These are phyloP conservation scores for Salmo trutta DNA, from an alignment of 2,797 vertebrate genomes.

Conservation along the genomic window DNA sequence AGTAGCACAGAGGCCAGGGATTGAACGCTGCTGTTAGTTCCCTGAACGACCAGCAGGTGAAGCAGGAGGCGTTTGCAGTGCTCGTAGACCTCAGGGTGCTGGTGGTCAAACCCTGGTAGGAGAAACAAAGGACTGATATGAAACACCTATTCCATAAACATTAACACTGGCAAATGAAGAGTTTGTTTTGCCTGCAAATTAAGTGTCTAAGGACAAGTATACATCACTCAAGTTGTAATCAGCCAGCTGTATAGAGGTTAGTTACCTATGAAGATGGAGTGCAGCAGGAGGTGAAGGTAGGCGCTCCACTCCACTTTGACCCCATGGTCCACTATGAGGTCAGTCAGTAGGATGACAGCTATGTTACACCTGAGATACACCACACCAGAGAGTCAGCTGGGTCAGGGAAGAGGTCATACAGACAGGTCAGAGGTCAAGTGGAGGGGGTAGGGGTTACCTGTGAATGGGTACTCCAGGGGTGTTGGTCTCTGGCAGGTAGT, in stretches of 20 bases:
- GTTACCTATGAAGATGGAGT: constrained; percentile 96
- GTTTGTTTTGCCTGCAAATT: neutral
- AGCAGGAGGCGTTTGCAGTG: constrained; percentile 96
- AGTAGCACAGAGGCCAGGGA: constrained; percentile 92
- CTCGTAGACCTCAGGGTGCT: constrained; percentile 97
- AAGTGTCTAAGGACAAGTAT: no score
- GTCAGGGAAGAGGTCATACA: neutral
- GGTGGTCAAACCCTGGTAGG: constrained; percentile 92
- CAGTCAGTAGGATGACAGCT: constrained; percentile 95
- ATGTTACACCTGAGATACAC: constrained; percentile 89
- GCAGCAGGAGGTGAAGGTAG: constrained; percentile 94
- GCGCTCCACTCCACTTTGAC: constrained; percentile 97
- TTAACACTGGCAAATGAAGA: neutral
- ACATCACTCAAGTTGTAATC: neutral
- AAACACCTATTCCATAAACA: neutral
- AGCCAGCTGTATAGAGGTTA: neutral
- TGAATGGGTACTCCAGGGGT: constrained; percentile 90
- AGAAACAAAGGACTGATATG: neutral
- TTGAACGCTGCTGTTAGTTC: constrained; percentile 86
- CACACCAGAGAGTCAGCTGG: neutral
- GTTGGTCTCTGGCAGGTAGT: constrained; percentile 96
- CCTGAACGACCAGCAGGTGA: constrained; percentile 92
- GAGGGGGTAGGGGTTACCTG: constrained; percentile 73
- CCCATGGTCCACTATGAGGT: constrained; percentile 96
- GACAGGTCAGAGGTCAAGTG: neutral